These are phyloP conservation scores for Mesodorylaimus sp. DNA, from an alignment of 2,888 invertebrate species.

Conservation along the genomic window DNA sequence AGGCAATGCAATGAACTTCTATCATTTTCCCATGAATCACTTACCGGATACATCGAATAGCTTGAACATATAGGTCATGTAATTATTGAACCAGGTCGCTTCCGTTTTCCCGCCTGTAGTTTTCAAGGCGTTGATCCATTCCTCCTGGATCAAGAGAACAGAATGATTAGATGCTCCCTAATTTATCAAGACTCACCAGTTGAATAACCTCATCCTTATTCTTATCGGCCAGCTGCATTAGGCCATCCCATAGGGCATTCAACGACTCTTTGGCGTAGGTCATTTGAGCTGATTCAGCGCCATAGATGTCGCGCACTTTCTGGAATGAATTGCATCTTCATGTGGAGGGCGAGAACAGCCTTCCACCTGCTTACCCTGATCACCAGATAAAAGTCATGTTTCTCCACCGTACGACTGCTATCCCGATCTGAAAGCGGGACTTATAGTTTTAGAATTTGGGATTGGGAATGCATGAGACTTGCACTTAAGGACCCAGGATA, in stretches of 20 bases:
- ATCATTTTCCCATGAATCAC: background rate
- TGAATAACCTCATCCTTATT: slow-evolving; percentile 18
- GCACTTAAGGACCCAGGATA: no score
- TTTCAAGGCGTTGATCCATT: slow-evolving; percentile 8
- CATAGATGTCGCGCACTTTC: slow-evolving; percentile 27
- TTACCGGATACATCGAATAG: slow-evolving; percentile 26
- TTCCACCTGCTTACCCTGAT: slow-evolving; percentile 18
- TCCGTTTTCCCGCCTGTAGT: slow-evolving; percentile 13
- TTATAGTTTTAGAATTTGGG: background rate
- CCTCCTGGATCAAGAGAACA: no score
- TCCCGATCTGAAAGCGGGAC: slow-evolving; percentile 19
- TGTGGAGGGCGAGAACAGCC: background rate
- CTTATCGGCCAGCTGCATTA: slow-evolving; percentile 17
- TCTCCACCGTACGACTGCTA: slow-evolving; percentile 21
- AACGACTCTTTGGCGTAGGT: slow-evolving; percentile 21
- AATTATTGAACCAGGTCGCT: slow-evolving; percentile 25
- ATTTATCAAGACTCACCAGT: no score
- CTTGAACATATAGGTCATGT: slow-evolving; percentile 27
- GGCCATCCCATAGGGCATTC: slow-evolving; percentile 24
- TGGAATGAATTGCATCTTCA: no score
- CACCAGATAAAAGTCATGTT: slow-evolving; percentile 28
- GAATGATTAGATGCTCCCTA: no score
- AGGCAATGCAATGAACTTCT: background rate
- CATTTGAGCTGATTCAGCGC: slow-evolving; percentile 24
- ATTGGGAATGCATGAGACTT: no score